These are phyloP conservation scores for Corythaeola cristata DNA, from an alignment of 2,113 vertebrate genomes.

Conservation along the genomic window DNA sequence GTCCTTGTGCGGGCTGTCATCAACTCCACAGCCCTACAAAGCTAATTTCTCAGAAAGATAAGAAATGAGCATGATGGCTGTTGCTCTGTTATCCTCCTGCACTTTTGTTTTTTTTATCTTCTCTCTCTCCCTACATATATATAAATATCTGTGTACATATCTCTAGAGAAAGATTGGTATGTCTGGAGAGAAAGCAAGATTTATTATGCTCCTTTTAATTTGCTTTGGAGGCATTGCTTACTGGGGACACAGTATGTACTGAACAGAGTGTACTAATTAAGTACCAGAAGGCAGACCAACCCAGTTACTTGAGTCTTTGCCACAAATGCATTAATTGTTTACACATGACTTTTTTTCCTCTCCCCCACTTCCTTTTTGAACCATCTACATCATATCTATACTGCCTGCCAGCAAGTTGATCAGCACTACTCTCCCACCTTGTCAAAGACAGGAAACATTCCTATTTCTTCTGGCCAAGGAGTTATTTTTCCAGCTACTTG, in stretches of 20 bases:
- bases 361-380: not conserved
- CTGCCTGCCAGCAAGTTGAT: not conserved
- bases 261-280: not conserved
- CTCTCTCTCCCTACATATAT: not conserved
- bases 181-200: not conserved
- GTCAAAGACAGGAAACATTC: not conserved
- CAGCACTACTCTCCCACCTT: not conserved
- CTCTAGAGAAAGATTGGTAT: not conserved
- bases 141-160: not conserved
- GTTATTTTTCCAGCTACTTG: not conserved
- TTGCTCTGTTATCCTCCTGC: not conserved
- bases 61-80: not conserved
- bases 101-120: not conserved
- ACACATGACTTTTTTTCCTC: not conserved
- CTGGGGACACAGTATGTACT: not conserved
- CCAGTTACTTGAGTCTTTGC: not conserved
- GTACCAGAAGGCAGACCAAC: constrained; percentile 18
- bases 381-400: not conserved
- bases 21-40: not conserved
- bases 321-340: constrained; percentile 10
- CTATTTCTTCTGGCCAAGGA: not conserved
- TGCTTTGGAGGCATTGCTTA: not conserved
- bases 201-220: not conserved
- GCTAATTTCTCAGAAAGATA: not conserved
- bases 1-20: not conserved